These are phyloP conservation scores for Cheilosia soror DNA, from an alignment of 2,888 invertebrate species.

Conservation along the genomic window DNA sequence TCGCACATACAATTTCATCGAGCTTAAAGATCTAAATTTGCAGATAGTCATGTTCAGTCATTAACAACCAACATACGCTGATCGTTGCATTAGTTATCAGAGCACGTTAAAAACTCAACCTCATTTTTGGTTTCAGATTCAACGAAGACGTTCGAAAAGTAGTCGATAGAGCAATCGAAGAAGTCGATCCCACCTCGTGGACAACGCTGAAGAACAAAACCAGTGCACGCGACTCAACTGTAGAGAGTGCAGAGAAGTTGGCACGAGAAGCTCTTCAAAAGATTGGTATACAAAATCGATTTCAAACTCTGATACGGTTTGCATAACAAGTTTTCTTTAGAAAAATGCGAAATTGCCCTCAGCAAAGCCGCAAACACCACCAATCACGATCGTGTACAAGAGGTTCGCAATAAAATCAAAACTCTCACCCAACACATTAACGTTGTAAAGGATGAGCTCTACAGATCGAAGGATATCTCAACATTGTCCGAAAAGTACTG, in stretches of 20 bases:
- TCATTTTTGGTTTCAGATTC: slow-evolving; percentile 80
- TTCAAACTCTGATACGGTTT: background rate
- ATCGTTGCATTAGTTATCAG: too few species aligned
- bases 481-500: slow-evolving; percentile 91
- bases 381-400: slow-evolving; percentile 83
- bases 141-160: slow-evolving; percentile 85
- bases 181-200: slow-evolving; percentile 86
- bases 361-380: slow-evolving; percentile 79
- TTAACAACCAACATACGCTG: too few species aligned
- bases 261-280: slow-evolving; percentile 86
- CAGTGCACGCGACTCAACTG: slow-evolving; percentile 85
- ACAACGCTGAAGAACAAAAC: slow-evolving; percentile 86
- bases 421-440: slow-evolving; percentile 86
- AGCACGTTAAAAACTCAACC: background rate
- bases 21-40: too few species aligned
- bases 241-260: slow-evolving; percentile 86
- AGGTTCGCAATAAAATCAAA: slow-evolving; percentile 85
- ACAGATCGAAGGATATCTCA: slow-evolving; percentile 85
- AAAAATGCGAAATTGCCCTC: slow-evolving; percentile 81
- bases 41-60: too few species aligned
- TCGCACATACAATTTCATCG: too few species aligned
- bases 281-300: slow-evolving; percentile 83
- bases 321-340: slow-evolving; percentile 69
- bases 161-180: slow-evolving; percentile 87
- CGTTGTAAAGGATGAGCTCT: slow-evolving; percentile 86